A percentile compares a stretch with the other conserved stretches of the same genome.
These are phyloP conservation scores for Euura lappo DNA, from an alignment of 1,140 invertebrate species.

Conservation along the genomic window DNA sequence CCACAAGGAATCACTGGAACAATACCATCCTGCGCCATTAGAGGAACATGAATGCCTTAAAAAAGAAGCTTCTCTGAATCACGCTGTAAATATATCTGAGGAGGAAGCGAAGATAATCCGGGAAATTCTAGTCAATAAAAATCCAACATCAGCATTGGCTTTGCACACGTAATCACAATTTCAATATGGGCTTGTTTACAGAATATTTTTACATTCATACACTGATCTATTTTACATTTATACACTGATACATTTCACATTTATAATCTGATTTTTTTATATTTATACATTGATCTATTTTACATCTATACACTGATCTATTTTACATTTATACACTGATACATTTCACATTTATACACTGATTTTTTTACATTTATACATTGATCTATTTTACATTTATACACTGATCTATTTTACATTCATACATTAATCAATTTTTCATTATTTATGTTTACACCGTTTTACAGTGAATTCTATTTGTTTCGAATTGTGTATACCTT, in stretches of 20 bases:
- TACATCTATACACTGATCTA: no score
- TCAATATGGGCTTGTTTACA: neutral
- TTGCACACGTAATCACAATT: neutral
- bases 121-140: no score
- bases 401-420: no score
- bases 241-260: no score
- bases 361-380: no score
- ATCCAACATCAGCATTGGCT: no score
- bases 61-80: neutral
- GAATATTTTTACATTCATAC: neutral
- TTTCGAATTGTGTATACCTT: neutral
- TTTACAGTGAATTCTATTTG: neutral
- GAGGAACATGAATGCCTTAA: neutral
- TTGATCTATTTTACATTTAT: no score
- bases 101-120: neutral
- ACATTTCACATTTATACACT: no score
- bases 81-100: neutral
- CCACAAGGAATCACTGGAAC: neutral
- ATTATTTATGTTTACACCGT: neutral
- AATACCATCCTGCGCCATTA: neutral
- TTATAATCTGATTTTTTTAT: neutral
- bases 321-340: no score
- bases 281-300: neutral
- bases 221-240: no score
- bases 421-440: neutral